Conservation (phyloP, 2,113 vertebrate genomes). For the Myiopsitta monachus region DNA sequence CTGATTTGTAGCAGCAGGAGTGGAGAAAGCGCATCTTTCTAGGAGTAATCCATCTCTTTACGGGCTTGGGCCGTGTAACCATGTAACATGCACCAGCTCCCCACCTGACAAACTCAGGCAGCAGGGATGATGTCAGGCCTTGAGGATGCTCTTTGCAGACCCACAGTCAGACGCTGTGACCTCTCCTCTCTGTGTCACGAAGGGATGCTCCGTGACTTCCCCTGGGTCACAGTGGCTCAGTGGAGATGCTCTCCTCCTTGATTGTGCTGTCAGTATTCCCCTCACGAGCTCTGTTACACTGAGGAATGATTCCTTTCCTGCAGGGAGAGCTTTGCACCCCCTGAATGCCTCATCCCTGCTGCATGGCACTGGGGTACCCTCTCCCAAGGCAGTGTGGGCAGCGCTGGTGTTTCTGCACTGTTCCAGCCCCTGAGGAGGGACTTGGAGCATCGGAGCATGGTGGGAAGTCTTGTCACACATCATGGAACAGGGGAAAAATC, state of each 20-base stretch:
- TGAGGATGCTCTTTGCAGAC: neutral
- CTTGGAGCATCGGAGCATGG: neutral
- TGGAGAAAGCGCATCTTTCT: neutral
- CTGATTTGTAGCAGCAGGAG: neutral
- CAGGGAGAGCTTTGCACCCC: neutral
- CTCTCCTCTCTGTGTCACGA: neutral
- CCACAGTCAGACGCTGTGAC: neutral
- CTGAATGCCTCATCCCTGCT: rapidly evolving
- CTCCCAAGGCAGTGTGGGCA: neutral
- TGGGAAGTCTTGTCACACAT: neutral
- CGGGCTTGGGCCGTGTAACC: neutral
- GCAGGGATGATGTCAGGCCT: neutral
- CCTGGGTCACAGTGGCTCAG: neutral
- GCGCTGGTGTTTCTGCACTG: neutral
- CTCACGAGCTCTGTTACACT: neutral
- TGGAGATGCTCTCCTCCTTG: neutral
- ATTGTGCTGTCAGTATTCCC: neutral
- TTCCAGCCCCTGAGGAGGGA: neutral
- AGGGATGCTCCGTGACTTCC: neutral
- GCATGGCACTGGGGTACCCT: neutral
- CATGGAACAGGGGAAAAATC: neutral
- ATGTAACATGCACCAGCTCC: neutral
- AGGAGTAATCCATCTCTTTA: neutral
- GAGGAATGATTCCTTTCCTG: neutral
- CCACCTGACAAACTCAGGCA: neutral